phyloP scores from a whole-genome alignment of 2,113 vertebrate species.

The Aphyosemion australe region DNA sequence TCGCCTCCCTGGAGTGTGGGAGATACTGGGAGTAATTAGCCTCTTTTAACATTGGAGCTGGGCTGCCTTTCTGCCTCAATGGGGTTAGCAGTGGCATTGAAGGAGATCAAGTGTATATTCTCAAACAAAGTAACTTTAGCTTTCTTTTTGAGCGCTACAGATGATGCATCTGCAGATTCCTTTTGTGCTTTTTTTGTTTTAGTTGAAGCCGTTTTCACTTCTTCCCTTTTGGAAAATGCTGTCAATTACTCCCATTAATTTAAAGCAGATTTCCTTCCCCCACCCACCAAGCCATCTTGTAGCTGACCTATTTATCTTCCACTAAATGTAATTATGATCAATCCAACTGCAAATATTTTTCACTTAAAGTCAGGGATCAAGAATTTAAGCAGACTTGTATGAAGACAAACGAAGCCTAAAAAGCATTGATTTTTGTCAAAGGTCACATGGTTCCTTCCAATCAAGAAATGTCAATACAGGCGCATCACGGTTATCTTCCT shows the following conservation, averaged over 20 bases:
- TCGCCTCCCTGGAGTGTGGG: slow-evolving; percentile 72
- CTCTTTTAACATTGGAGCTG: slow-evolving; percentile 69
- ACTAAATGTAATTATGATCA: slow-evolving; percentile 62
- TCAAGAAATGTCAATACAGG: slow-evolving; percentile 53
- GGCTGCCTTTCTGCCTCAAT: slow-evolving; percentile 50
- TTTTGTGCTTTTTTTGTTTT: slow-evolving; percentile 7
- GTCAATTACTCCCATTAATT: slow-evolving; percentile 40
- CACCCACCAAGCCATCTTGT: slow-evolving; percentile 39
- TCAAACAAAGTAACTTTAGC: slow-evolving; percentile 27
- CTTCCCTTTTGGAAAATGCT: slow-evolving; percentile 33
- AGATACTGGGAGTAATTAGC: slow-evolving; percentile 76
- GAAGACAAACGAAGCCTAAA: slow-evolving; percentile 53
- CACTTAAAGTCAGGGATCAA: slow-evolving; percentile 59
- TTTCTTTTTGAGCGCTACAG: slow-evolving; percentile 8
- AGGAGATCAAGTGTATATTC: slow-evolving; percentile 66
- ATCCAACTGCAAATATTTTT: slow-evolving; percentile 57
- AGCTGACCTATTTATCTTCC: slow-evolving; percentile 58
- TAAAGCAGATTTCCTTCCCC: slow-evolving; percentile 39
- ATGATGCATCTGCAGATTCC: not conserved
- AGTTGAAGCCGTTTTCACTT: slow-evolving; percentile 23
- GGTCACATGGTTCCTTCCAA: slow-evolving; percentile 45
- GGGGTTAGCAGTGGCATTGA: slow-evolving; percentile 74
- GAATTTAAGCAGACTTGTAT: slow-evolving; percentile 47
- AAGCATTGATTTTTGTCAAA: slow-evolving; percentile 58
- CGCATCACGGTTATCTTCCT: slow-evolving; percentile 27